phyloP scores from a whole-genome alignment of 2,888 invertebrate species.

The Melangyna quadrimaculata region DNA sequence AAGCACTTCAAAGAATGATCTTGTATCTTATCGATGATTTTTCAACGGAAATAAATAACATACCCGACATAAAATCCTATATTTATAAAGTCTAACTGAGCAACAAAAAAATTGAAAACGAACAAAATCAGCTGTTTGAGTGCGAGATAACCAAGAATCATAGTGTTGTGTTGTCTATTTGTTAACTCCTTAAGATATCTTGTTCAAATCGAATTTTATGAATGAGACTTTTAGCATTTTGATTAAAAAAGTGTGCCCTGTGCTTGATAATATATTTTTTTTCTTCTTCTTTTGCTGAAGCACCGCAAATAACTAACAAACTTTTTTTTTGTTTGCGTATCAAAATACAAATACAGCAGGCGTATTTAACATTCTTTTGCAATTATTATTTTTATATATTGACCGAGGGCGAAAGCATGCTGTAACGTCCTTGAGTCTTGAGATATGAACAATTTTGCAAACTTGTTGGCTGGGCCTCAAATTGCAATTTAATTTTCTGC shows the following conservation, averaged over 20 bases:
- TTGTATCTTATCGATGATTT: conserved; percentile 29
- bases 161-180: not conserved
- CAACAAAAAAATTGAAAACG: not conserved
- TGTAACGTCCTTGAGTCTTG: conserved; percentile 26
- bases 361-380: not conserved
- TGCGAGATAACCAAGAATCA: conserved; percentile 18
- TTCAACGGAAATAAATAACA: conserved; percentile 44
- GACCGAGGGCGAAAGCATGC: conserved; percentile 9
- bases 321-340: not conserved
- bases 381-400: too few species aligned
- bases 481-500: not conserved
- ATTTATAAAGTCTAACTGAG: not conserved
- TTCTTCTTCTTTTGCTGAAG: not conserved
- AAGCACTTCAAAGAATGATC: not conserved
- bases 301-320: not conserved
- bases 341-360: conserved; percentile 37
- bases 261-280: not conserved
- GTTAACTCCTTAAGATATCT: conserved; percentile 37
- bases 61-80: not conserved
- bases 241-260: conserved; percentile 26
- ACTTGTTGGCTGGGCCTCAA: not conserved
- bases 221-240: conserved; percentile 9
- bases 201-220: conserved; percentile 10
- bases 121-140: conserved; percentile 46
- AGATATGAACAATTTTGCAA: not conserved